Evolutionary conservation across 2,113 vertebrate species (phyloP).

Genomic region (Chamaea fasciata): DNA sequence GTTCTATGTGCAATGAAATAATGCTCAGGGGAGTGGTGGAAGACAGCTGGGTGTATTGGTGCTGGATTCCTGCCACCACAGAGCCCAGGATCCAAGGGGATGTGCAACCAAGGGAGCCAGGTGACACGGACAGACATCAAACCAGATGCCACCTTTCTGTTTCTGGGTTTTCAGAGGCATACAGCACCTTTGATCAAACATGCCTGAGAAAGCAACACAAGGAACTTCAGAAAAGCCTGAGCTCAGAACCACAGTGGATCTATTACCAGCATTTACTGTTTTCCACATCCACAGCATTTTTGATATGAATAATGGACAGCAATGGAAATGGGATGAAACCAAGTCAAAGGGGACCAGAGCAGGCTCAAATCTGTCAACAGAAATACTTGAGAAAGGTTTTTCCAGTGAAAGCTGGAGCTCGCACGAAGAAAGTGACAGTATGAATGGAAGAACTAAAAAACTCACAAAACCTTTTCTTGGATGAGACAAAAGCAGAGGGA

Average conservation of each 20-base stretch:
- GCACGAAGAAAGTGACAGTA: neutral
- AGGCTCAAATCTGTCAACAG: neutral
- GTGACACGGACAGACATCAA: neutral
- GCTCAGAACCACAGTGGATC: neutral
- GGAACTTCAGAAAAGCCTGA: neutral
- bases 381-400: neutral
- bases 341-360: neutral
- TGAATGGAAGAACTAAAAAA: neutral
- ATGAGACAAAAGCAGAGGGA: neutral
- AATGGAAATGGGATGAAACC: fast-evolving
- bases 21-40: neutral
- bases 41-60: fast-evolving
- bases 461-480: neutral
- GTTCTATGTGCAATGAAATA: neutral
- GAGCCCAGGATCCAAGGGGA: neutral
- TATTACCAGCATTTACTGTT: neutral
- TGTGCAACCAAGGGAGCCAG: neutral
- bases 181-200: neutral
- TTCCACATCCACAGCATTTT: neutral
- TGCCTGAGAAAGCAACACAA: neutral
- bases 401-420: neutral
- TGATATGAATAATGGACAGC: neutral
- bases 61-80: neutral
- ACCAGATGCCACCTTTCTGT: neutral
- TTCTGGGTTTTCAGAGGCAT: neutral